Conservation (phyloP, 2,113 vertebrate species). For the Otolemur garnettii region DNA sequence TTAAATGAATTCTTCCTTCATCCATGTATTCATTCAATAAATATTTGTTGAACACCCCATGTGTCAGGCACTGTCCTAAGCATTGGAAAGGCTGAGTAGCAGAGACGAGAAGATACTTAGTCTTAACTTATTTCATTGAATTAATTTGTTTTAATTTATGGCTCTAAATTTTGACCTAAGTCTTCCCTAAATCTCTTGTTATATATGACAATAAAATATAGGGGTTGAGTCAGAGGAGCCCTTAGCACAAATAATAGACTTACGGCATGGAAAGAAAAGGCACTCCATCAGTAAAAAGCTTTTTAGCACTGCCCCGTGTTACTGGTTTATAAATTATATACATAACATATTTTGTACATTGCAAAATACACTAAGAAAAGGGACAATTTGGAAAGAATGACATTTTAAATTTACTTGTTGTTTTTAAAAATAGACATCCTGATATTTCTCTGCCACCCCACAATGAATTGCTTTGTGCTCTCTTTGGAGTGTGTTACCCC, state of each 20-base stretch:
- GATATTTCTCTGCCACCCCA: background rate
- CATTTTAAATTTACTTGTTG: background rate
- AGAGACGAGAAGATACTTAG: background rate
- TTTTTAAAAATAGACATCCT: background rate
- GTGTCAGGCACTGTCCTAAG: background rate
- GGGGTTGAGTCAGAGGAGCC: background rate
- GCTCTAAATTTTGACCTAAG: background rate
- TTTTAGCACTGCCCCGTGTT: background rate
- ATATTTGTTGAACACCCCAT: background rate
- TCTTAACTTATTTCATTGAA: constrained; percentile 1
- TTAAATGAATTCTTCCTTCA: background rate
- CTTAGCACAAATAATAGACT: background rate
- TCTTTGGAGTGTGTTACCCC: background rate
- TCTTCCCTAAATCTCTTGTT: constrained; percentile 10
- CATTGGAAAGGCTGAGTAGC: background rate
- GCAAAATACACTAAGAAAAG: constrained; percentile 26
- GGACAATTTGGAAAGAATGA: background rate
- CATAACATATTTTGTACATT: background rate
- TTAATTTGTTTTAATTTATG: constrained; percentile 27
- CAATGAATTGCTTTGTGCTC: background rate
- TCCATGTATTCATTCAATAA: background rate
- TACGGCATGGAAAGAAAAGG: background rate
- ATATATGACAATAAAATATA: background rate
- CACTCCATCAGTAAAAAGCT: background rate
- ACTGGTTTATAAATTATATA: background rate